Base-by-base conservation (phyloP, 2,113 vertebrate species). In the Lepisosteus osseus region DNA sequence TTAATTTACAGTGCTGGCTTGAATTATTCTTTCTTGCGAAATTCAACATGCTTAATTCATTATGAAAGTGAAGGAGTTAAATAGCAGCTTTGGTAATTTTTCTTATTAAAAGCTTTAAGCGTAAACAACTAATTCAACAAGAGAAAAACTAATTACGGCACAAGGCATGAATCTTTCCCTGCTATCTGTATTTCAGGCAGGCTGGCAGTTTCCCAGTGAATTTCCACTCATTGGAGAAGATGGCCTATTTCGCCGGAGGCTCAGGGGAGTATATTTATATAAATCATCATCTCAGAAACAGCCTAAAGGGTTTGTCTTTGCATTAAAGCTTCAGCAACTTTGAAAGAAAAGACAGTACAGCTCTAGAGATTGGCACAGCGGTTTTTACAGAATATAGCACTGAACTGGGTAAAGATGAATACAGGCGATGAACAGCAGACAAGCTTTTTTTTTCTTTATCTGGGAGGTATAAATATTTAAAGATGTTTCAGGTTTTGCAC, bases 211-310 rank as follows among this genome's bases (percentile, higher is more conserved):
- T 65, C 75, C 89, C 84, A 87, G 43, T 82, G 87, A 78, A 65
- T 65, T 65, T 65, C 62, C 84, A 83, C 89, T 91, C 86, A 86
- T 65, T 65, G 62, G 62, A 65, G 82, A 87, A 77, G 68, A 78
- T 87, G 82, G 83, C 81, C 85, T 90, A 83, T 86, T 90, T 90
- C 86, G 86, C 87, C 84, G 78, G 74, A 64, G 83, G 74, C 86
- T 83, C 86, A 70, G 76, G 87, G 88, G 84, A 88, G 72, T 73
- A 41, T 75, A 79, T 85, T 78, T 84, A 82, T 86, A 87, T 82
- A 90, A 91, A 87, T 86, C 80, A 83, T 79, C 81, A 86, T 86
- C 83, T 77, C 83, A 75, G 75, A 86, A 89, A 86, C 83, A 59
- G 85, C 87, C 82, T 78, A 70, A 79, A 87, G 86, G 74, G 69